phyloP scores from a whole-genome alignment of 2,113 vertebrate genomes.

The Melanocharis versteri region DNA sequence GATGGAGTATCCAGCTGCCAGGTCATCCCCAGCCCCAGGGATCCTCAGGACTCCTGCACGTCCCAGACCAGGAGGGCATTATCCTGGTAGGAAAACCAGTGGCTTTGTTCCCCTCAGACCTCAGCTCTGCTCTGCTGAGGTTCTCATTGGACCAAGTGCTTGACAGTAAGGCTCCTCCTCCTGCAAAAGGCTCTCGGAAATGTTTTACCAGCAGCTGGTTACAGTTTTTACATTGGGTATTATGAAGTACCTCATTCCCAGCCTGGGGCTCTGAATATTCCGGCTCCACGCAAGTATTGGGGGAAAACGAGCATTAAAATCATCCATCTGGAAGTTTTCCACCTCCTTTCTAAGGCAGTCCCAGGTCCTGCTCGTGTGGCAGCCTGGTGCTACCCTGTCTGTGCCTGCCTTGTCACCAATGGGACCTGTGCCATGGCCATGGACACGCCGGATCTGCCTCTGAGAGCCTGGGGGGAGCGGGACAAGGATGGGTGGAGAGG shows the following conservation, averaged over 20 bases:
- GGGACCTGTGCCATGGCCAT: rapidly evolving
- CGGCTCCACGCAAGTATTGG: rapidly evolving
- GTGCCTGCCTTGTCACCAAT: not conserved
- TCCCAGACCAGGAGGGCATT: not conserved
- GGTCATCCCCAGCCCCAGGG: rapidly evolving
- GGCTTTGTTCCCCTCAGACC: not conserved
- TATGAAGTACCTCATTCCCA: not conserved
- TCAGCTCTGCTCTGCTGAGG: not conserved
- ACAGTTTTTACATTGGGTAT: not conserved
- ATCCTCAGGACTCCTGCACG: rapidly evolving
- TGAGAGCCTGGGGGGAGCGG: rapidly evolving
- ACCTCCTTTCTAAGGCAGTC: not conserved
- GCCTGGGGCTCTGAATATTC: not conserved
- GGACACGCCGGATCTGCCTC: not conserved
- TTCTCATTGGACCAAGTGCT: not conserved
- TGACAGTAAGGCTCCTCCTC: not conserved
- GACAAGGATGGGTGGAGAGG: rapidly evolving
- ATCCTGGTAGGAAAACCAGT: rapidly evolving
- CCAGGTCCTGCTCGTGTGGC: not conserved
- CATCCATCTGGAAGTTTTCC: not conserved
- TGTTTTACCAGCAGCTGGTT: not conserved
- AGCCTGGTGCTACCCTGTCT: not conserved
- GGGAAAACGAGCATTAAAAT: not conserved
- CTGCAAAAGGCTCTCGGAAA: not conserved
- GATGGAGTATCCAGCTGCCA: rapidly evolving